These are phyloP conservation scores for Lates calcarifer DNA, from an alignment of 2,113 vertebrate genomes.

Conservation along the genomic window DNA sequence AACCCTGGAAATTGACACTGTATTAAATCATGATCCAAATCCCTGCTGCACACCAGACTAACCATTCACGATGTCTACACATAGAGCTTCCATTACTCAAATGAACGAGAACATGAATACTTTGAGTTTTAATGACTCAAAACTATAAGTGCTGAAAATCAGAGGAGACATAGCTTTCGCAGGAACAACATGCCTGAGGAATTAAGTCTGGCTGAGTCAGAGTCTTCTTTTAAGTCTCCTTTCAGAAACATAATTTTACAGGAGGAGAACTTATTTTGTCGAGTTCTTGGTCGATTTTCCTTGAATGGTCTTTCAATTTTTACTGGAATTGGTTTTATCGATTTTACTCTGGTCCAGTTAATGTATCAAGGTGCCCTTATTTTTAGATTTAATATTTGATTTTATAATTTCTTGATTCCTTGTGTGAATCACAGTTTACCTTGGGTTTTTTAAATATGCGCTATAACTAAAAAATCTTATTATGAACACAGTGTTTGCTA, in stretches of 20 bases:
- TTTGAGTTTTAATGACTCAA: background rate
- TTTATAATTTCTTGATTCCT: too few relatives aligned
- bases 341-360: background rate
- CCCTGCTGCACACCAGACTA: background rate
- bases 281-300: background rate
- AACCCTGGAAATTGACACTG: too few relatives aligned
- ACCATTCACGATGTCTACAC: background rate
- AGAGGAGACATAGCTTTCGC: background rate
- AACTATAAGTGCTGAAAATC: background rate
- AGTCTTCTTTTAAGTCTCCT: background rate
- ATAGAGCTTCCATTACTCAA: background rate
- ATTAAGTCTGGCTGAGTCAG: slow-evolving; percentile 2
- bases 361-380: too few relatives aligned
- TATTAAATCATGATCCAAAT: too few relatives aligned
- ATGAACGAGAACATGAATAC: background rate
- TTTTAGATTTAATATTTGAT: too few relatives aligned
- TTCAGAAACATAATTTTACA: background rate
- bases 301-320: background rate
- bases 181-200: slow-evolving; percentile 4
- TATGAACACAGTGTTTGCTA: background rate
- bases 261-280: background rate
- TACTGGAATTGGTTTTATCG: background rate
- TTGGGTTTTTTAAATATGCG: background rate
- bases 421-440: background rate
- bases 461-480: background rate